Conservation (phyloP, 53 echinoderm and acorn worm species). For the Henricia sp. region DNA sequence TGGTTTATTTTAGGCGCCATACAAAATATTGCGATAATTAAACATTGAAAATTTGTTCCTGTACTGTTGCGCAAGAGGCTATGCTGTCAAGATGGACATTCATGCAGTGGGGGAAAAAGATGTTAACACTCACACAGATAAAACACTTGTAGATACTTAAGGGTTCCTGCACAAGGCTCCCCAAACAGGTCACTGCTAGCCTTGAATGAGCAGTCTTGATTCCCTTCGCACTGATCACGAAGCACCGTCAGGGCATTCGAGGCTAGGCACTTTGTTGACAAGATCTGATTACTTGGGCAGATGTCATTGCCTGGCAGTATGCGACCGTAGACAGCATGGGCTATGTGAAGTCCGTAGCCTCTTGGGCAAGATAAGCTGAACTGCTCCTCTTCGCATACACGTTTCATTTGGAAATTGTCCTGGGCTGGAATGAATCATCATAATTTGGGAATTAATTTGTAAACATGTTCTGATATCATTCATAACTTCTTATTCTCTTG, state of each 20-base stretch:
- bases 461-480: not conserved
- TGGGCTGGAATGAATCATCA: not conserved
- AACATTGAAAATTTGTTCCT: too few species aligned
- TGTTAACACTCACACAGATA: slow-evolving; percentile 31
- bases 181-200: slow-evolving; percentile 15
- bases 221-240: slow-evolving; percentile 17
- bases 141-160: slow-evolving; percentile 29
- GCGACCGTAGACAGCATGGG: slow-evolving; percentile 31
- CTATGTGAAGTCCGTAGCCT: slow-evolving; percentile 3
- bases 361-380: slow-evolving; percentile 7
- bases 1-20: too few species aligned
- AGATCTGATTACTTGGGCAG: slow-evolving; percentile 17
- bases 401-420: slow-evolving; percentile 5
- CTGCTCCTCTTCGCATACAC: not conserved
- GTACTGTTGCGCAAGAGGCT: too few species aligned
- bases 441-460: not conserved
- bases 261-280: slow-evolving; percentile 23
- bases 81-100: too few species aligned
- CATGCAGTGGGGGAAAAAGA: too few species aligned
- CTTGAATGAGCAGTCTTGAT: not conserved
- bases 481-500: not conserved
- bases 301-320: slow-evolving; percentile 5
- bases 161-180: slow-evolving; percentile 30
- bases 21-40: too few species aligned
- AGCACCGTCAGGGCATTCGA: not conserved